These are phyloP conservation scores for Chloropsis cyanopogon DNA, from an alignment of 2,113 vertebrate genomes.

Conservation along the genomic window DNA sequence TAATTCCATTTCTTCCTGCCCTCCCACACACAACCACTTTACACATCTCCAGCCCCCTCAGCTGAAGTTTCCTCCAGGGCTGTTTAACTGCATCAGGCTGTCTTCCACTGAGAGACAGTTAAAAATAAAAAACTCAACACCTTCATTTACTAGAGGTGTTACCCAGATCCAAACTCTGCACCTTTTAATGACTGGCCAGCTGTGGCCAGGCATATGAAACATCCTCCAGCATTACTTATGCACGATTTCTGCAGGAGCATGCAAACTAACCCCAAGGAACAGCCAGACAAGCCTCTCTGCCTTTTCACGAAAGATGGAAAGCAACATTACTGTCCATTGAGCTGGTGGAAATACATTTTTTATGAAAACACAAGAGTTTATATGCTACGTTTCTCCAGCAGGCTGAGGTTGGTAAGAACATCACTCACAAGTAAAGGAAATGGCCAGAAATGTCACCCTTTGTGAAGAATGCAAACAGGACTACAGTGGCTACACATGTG, in stretches of 20 bases:
- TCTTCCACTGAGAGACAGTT: not conserved
- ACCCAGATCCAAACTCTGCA: not conserved
- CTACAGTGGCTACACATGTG: not conserved
- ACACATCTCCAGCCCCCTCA: not conserved
- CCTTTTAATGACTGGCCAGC: not conserved
- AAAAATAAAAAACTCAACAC: not conserved
- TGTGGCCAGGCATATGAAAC: not conserved
- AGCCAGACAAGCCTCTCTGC: not conserved
- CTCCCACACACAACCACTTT: not conserved
- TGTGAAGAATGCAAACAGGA: not conserved
- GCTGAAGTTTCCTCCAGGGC: not conserved
- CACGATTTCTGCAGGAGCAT: not conserved
- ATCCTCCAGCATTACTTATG: not conserved
- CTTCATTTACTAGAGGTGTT: not conserved
- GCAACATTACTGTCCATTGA: not conserved
- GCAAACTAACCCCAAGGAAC: not conserved
- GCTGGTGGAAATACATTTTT: not conserved
- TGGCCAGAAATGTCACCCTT: not conserved
- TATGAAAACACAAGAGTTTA: not conserved
- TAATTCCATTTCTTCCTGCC: not conserved
- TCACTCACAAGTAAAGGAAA: not conserved
- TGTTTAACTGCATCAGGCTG: not conserved
- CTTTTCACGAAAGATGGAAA: not conserved
- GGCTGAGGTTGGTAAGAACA: not conserved
- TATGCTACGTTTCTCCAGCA: not conserved